phyloP scores from a whole-genome alignment of 2,113 vertebrate species.

The Eulemur macaco region DNA sequence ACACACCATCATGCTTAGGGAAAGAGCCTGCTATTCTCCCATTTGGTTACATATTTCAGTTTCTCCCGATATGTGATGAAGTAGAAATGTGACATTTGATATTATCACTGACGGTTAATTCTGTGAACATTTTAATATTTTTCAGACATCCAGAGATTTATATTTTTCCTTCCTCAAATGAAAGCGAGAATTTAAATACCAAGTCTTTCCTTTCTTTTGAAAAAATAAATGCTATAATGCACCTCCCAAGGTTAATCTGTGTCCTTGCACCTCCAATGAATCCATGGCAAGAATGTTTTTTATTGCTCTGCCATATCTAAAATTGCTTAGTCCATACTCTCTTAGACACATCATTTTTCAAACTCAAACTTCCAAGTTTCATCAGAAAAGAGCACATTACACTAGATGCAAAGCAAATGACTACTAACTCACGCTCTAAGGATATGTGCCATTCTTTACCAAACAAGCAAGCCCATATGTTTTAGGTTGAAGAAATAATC shows the following conservation, averaged over 20 bases:
- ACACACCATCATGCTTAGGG: not conserved
- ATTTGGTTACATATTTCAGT: constrained; percentile 55
- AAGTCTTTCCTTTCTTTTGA: constrained; percentile 75
- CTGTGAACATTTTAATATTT: constrained; percentile 74
- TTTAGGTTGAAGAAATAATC: constrained; percentile 45
- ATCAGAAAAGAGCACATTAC: constrained; percentile 77
- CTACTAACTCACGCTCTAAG: constrained; percentile 45
- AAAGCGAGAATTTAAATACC: constrained; percentile 81
- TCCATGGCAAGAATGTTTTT: constrained; percentile 82
- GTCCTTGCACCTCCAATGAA: constrained; percentile 84
- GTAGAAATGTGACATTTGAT: constrained; percentile 78
- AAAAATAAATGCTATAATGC: constrained; percentile 82
- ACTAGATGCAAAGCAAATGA: constrained; percentile 75
- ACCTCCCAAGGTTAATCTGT: constrained; percentile 84
- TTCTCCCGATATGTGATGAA: constrained; percentile 55
- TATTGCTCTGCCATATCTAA: constrained; percentile 84
- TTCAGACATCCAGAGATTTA: constrained; percentile 67
- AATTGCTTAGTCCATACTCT: constrained; percentile 83
- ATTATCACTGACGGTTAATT: constrained; percentile 61
- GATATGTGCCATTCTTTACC: constrained; percentile 20
- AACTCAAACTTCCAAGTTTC: constrained; percentile 79
- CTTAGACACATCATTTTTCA: constrained; percentile 85
- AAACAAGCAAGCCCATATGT: constrained; percentile 15
- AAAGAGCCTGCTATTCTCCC: not conserved
- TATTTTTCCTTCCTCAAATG: constrained; percentile 67